Conservation (phyloP, 2,113 vertebrate genomes). For the Peromyscus polionotus region DNA sequence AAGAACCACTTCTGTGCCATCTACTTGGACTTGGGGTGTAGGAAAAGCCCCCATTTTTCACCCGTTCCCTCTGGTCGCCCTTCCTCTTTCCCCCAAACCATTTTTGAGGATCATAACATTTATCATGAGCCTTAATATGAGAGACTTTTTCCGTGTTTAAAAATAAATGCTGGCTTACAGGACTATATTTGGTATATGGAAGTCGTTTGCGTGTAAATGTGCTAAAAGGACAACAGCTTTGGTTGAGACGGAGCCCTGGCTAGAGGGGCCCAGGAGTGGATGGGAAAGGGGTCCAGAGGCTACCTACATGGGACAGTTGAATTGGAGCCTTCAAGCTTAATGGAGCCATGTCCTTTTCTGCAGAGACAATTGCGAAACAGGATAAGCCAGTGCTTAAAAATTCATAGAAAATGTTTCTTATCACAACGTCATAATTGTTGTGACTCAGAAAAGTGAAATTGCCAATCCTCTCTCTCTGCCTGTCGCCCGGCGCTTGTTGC, state of each 20-base stretch:
- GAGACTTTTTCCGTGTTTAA: constrained; percentile 75
- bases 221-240: constrained; percentile 64
- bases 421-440: constrained; percentile 88
- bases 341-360: constrained; percentile 81
- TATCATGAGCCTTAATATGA: constrained; percentile 72
- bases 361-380: constrained; percentile 83
- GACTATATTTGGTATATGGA: constrained; percentile 75
- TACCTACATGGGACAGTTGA: constrained; percentile 51
- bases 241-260: constrained; percentile 69
- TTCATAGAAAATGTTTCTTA: constrained; percentile 89
- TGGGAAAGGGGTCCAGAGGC: not conserved
- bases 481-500: constrained; percentile 88
- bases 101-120: constrained; percentile 76
- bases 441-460: constrained; percentile 89
- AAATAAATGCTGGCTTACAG: constrained; percentile 77
- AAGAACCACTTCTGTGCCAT: not conserved
- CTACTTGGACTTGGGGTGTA: not conserved
- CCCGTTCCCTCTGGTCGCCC: not conserved
- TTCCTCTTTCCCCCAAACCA: constrained; percentile 53
- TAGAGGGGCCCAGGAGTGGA: fast-evolving
- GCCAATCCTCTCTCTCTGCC: constrained; percentile 88
- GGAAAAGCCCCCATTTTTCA: not conserved
- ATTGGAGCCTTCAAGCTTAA: constrained; percentile 75
- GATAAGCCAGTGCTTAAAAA: constrained; percentile 89
- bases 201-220: constrained; percentile 78